Percentiles rank a stretch among this genome's conserved stretches.
Conservation (phyloP, 2,888 invertebrate genomes). For the Galerucella nymphaeae region DNA sequence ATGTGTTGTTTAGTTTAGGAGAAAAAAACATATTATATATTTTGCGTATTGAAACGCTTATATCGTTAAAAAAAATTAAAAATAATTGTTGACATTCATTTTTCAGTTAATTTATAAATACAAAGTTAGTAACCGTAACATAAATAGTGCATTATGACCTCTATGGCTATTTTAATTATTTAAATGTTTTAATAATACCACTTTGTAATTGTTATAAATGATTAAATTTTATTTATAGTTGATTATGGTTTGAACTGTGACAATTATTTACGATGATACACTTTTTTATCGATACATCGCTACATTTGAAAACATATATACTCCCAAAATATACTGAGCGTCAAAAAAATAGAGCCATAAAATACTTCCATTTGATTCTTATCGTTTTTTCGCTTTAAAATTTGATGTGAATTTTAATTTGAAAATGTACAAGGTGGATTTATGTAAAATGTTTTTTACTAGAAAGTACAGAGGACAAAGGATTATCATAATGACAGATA, state of each 20-base stretch:
- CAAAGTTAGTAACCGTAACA: constrained; percentile 37
- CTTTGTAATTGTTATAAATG: constrained; percentile 38
- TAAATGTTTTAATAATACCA: constrained; percentile 38
- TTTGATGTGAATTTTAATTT: too few relatives aligned
- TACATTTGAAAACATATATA: constrained; percentile 23
- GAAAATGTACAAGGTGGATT: too few relatives aligned
- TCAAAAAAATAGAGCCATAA: too few relatives aligned
- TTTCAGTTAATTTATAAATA: constrained; percentile 16
- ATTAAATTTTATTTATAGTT: constrained; percentile 42
- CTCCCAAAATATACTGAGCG: too few relatives aligned
- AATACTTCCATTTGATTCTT: too few relatives aligned
- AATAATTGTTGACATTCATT: constrained; percentile 12
- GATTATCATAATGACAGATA: too few relatives aligned
- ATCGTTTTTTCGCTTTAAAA: too few relatives aligned
- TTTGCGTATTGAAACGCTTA: not conserved
- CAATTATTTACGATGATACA: constrained; percentile 27
- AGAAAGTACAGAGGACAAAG: too few relatives aligned
- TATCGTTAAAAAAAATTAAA: not conserved
- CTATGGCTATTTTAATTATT: constrained; percentile 39
- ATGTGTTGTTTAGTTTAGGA: too few relatives aligned
- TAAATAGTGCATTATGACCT: constrained; percentile 43
- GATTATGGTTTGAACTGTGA: constrained; percentile 34
- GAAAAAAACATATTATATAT: too few relatives aligned
- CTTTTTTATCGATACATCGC: constrained; percentile 21
- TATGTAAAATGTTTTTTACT: too few relatives aligned